Evolutionary conservation across 2,888 invertebrate species (phyloP).

Genomic region (Drosophila monieri): DNA sequence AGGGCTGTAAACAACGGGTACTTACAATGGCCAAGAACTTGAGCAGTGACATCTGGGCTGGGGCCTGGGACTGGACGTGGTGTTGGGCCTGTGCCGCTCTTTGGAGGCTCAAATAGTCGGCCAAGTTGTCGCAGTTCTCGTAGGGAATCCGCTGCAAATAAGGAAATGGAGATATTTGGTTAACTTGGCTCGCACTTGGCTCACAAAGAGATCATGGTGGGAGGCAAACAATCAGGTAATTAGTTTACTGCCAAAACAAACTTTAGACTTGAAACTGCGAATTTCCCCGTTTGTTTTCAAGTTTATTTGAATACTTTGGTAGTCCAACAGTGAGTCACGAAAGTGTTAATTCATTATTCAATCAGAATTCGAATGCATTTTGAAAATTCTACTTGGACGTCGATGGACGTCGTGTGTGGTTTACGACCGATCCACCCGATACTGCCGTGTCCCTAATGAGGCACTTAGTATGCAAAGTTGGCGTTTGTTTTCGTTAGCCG

Average conservation of each 20-base stretch:
- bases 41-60: conserved; percentile 84
- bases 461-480: conserved; percentile 69
- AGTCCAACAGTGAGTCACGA: conserved; percentile 30
- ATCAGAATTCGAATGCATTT: conserved; percentile 58
- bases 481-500: conserved; percentile 38
- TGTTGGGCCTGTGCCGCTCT: conserved; percentile 46
- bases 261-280: not conserved
- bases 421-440: conserved; percentile 33
- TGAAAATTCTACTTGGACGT: conserved; percentile 51
- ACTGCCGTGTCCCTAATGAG: conserved; percentile 63
- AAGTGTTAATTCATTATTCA: conserved; percentile 56
- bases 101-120: conserved; percentile 75
- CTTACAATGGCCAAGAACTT: conserved; percentile 93
- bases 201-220: too few species aligned
- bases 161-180: conserved; percentile 6
- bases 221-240: not conserved
- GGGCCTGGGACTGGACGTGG: conserved; percentile 39
- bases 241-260: conserved; percentile 1
- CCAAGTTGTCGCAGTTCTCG: conserved; percentile 80
- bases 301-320: not conserved
- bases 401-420: conserved; percentile 69
- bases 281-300: not conserved
- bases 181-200: not conserved
- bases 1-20: conserved; percentile 74
- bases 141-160: conserved; percentile 74